Percentiles rank a stretch among this genome's conserved stretches.
These are phyloP conservation scores for Argyra leucocephala DNA, from an alignment of 2,888 invertebrate genomes.

Conservation along the genomic window DNA sequence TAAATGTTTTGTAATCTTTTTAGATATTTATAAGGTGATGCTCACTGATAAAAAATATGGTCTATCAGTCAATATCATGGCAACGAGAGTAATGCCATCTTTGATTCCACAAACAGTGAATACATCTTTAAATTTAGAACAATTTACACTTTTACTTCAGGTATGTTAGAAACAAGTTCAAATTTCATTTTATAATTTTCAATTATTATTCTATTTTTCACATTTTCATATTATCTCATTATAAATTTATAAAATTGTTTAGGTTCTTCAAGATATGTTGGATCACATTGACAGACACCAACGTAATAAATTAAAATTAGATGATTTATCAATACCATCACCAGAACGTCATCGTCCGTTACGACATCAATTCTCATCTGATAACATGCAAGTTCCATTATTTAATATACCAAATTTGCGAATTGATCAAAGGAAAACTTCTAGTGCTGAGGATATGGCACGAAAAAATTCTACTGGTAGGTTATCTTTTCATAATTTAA, in stretches of 20 bases:
- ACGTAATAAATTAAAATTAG: constrained; percentile 78
- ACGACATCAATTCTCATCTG: constrained; percentile 74
- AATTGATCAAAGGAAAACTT: constrained; percentile 78
- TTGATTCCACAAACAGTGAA: constrained; percentile 87
- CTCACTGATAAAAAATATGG: constrained; percentile 84
- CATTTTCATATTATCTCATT: not conserved
- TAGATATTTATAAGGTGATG: constrained; percentile 88
- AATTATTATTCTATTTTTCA: not conserved
- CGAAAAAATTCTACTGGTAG: constrained; percentile 72
- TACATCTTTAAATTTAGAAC: constrained; percentile 71
- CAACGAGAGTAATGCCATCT: constrained; percentile 85
- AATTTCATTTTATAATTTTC: not conserved
- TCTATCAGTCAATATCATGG: constrained; percentile 81
- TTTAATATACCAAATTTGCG: constrained; percentile 83
- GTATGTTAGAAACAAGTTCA: constrained; percentile 27
- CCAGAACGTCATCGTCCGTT: constrained; percentile 66
- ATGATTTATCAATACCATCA: constrained; percentile 64
- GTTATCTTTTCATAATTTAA: too few species aligned
- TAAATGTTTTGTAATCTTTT: too few species aligned
- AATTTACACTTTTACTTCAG: constrained; percentile 68
- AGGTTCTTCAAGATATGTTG: constrained; percentile 86
- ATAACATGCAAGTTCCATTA: constrained; percentile 73
- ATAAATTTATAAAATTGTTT: constrained; percentile 17
- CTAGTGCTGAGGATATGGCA: constrained; percentile 85
- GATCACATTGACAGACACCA: constrained; percentile 81